phyloP scores from a whole-genome alignment of 92 coral and sea anemone species.

The Palythoa caribaeorum region DNA sequence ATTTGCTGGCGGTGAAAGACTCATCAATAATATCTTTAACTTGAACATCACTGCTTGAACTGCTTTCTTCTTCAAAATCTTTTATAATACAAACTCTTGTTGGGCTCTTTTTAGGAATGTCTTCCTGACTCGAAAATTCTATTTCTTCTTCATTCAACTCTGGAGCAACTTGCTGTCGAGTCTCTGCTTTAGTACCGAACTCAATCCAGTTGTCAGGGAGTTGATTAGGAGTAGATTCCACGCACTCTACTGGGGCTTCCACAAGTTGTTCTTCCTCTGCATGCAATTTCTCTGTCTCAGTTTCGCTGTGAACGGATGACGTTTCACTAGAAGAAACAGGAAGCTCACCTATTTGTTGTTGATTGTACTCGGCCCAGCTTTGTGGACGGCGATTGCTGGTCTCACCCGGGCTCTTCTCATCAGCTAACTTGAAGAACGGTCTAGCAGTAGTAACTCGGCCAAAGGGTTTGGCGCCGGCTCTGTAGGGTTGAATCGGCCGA shows the following conservation, averaged over 20 bases:
- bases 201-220: constrained; percentile 32
- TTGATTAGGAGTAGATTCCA: constrained; percentile 18
- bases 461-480: constrained; percentile 28
- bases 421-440: constrained; percentile 13
- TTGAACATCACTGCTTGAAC: background rate
- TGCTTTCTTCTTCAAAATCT: constrained; percentile 36
- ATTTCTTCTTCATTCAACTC: background rate
- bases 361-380: constrained; percentile 31
- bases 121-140: background rate
- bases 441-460: constrained; percentile 14
- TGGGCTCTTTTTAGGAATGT: background rate
- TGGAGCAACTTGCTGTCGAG: background rate
- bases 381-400: constrained; percentile 9
- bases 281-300: background rate
- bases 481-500: constrained; percentile 17
- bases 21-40: constrained; percentile 18
- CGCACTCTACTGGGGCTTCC: constrained; percentile 25
- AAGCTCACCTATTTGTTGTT: background rate
- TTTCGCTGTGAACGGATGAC: constrained; percentile 20
- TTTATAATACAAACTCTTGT: constrained; percentile 20
- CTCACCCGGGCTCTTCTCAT: constrained; percentile 10
- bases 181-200: background rate
- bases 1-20: background rate
- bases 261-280: background rate
- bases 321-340: background rate